Percentiles rank a stretch among this genome's conserved stretches.
phyloP scores from a whole-genome alignment of 2,888 invertebrate species.

The Tachina grossa region DNA sequence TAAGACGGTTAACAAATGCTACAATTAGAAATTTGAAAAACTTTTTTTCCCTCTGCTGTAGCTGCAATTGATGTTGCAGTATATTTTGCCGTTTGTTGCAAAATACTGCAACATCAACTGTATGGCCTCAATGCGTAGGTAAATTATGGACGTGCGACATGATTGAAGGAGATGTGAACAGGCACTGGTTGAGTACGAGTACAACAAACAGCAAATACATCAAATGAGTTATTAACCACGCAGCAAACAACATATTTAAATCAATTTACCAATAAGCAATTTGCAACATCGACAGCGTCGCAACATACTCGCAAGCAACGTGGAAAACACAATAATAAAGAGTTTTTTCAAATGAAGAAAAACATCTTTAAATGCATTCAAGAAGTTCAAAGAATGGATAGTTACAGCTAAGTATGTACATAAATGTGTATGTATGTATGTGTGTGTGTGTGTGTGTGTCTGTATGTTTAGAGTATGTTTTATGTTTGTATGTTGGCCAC shows the following conservation, averaged over 20 bases:
- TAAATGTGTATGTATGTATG: not conserved
- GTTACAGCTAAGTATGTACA: not conserved
- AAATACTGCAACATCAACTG: constrained; percentile 38
- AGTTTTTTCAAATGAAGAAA: constrained; percentile 26
- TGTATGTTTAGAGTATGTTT: not conserved
- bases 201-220: constrained; percentile 59
- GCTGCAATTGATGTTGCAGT: constrained; percentile 11
- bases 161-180: constrained; percentile 70
- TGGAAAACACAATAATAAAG: constrained; percentile 13
- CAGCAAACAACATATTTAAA: constrained; percentile 80
- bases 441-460: not conserved
- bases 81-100: constrained; percentile 34
- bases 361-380: constrained; percentile 45
- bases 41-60: constrained; percentile 29
- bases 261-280: constrained; percentile 79
- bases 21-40: constrained; percentile 68
- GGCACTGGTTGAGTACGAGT: constrained; percentile 49
- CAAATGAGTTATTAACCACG: constrained; percentile 78
- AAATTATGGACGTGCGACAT: constrained; percentile 70
- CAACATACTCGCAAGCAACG: constrained; percentile 3
- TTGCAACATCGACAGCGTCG: constrained; percentile 72
- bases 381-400: constrained; percentile 45
- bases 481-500: not conserved
- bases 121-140: constrained; percentile 71
- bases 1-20: constrained; percentile 68